Base-by-base conservation (phyloP, 2,113 vertebrate genomes). In the Tonatia bakeri region DNA sequence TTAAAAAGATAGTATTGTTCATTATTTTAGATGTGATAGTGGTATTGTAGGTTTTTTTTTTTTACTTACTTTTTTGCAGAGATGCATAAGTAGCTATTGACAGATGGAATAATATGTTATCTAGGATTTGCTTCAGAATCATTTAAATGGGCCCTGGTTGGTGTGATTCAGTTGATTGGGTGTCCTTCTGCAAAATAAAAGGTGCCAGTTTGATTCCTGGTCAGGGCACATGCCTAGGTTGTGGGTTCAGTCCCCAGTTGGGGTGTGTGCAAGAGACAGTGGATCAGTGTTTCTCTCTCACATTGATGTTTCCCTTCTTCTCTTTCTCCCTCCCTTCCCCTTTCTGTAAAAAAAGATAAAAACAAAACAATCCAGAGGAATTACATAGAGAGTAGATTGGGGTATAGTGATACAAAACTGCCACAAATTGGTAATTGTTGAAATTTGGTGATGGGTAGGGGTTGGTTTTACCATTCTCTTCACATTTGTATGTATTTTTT, bases 341-440 rank as follows among this genome's bases (percentile, higher is more conserved):
- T 5, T 26, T 14, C 61, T 14, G 4, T 64, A 31, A 64, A 31
- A 64, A 61, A 61, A 43, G 43, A 28, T 61, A 61, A 61, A 61
- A 87, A 79, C 93, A 87, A 87, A 87, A 79, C 94, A 83, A 87
- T 90, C 43, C 31, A 80, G 38, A 59, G 40, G 40, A 26, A 56
- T 79, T 87, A 19, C 36, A 5, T 36, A 59, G 84, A 87, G 67
- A 79, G 36, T 50, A 38, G 12, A 38, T 72, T 93, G 19, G 33
- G 54, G n/a, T 87, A 20, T n/a, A 84, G 54, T 72, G 77, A 79
- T 84, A 67, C 1, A 40, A 52, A 26, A 95, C 43, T 89, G 43
- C 40, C 40, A 33, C 43, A 90, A 16, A 50, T 69, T 54, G n/a
- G 2, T 82, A 70, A 70, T 87, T 54, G 43, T 84, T 92, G 69